Evolutionary conservation across 2,113 vertebrate genomes (phyloP).

Genomic region (Turdus rufiventris): DNA sequence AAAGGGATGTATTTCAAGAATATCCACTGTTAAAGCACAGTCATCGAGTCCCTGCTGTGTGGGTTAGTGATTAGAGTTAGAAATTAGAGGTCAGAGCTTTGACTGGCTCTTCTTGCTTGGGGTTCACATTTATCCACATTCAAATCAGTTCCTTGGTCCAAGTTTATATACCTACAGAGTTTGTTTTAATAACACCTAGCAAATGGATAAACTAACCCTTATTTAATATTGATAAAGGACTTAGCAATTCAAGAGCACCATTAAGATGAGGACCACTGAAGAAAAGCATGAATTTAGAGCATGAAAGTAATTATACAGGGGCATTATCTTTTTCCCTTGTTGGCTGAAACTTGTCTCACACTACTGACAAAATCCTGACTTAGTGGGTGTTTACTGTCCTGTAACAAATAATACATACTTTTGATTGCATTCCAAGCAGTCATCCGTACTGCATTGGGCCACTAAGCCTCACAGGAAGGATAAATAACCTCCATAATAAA

Average conservation of each 20-base stretch:
- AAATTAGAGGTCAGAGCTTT: background rate
- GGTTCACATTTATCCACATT: background rate
- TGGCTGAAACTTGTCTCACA: background rate
- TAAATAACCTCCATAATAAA: background rate
- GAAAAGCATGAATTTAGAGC: background rate
- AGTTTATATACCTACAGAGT: background rate
- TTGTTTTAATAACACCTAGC: background rate
- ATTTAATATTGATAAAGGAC: background rate
- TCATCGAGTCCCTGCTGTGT: background rate
- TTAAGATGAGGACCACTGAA: background rate
- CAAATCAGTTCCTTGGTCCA: background rate
- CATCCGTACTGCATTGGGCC: background rate
- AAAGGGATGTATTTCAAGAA: background rate
- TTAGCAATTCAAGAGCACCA: background rate
- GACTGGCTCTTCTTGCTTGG: background rate
- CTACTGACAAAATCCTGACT: background rate
- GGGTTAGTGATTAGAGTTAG: background rate
- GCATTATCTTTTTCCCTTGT: background rate
- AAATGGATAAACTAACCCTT: background rate
- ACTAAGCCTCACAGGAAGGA: background rate
- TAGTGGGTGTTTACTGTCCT: background rate
- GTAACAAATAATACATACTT: background rate
- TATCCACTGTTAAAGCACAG: background rate
- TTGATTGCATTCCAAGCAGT: background rate
- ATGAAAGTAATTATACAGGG: background rate